Conservation (phyloP, 2,888 invertebrate genomes). For the Chloroclysta siterata region DNA sequence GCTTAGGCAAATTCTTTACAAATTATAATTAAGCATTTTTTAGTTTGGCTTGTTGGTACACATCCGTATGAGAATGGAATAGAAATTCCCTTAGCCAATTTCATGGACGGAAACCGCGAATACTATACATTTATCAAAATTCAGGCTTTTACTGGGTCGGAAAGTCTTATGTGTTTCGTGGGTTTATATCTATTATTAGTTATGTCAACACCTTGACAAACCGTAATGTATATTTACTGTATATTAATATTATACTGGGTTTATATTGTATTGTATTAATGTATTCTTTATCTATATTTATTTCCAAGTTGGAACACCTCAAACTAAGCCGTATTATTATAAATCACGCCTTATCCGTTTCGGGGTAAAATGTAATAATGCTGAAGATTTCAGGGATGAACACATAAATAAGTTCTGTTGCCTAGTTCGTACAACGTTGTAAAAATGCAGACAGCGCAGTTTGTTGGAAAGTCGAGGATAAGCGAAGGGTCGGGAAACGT, state of each 20-base stretch:
- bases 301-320: slow-evolving; percentile 8
- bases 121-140: slow-evolving; percentile 56
- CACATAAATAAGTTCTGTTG: slow-evolving; percentile 40
- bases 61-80: slow-evolving; percentile 54
- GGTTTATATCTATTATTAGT: neutral
- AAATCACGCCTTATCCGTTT: slow-evolving; percentile 27
- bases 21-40: neutral
- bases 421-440: slow-evolving; percentile 38
- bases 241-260: no score
- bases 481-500: slow-evolving; percentile 60
- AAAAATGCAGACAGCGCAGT: slow-evolving; percentile 70
- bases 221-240: no score
- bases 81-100: slow-evolving; percentile 64
- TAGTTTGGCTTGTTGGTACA: slow-evolving; percentile 26
- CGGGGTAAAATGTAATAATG: slow-evolving; percentile 33
- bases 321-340: slow-evolving; percentile 14
- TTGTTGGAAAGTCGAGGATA: slow-evolving; percentile 60
- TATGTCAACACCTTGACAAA: neutral
- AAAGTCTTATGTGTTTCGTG: slow-evolving; percentile 2
- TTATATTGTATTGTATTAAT: no score
- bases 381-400: slow-evolving; percentile 35
- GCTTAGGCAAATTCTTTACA: neutral
- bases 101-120: slow-evolving; percentile 53
- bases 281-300: neutral
- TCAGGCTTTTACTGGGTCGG: slow-evolving; percentile 33